Base-by-base conservation (phyloP, 1,140 invertebrate species). In the Hyles euphorbiae region DNA sequence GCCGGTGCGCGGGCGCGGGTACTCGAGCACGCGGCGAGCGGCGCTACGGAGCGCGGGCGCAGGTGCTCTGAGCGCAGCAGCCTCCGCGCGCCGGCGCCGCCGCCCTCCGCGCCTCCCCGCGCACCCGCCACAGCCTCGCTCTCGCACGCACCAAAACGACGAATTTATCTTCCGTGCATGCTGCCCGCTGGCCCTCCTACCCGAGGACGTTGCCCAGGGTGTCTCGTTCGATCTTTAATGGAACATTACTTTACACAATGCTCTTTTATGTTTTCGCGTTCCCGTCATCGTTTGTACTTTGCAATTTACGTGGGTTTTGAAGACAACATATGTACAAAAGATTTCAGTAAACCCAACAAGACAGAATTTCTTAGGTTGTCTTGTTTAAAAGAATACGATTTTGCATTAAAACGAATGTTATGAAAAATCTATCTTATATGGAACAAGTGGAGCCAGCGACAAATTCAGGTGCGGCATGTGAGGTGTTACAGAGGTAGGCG, bases 41-140 rank as follows among this genome's bases (percentile, higher is more conserved):
- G 84, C 82, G 82, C 82, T 85, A 72, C 82, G 84, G 81, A 84
- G 82, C 84, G 82, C 84, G 84, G 84, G 83, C 84, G 84, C 84
- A 85, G 84, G 84, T 87, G 84, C 83, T 87, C 84, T 87, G 81
- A 85, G 84, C 82, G 80, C 81, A 76, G 74, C 83, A 86, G 81
- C 81, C 81, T 85, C 81, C 81, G 80, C 81, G 75, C 78, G 75
- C 81, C 76, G 82, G 72, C 84, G 80, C 83, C 78, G 78, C 76
- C 72, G 69, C 81, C 76, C 75, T 61, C 78, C 74, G 58, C 76
- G 68, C 73, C 72, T 62, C 74, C 79, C 74, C 81, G 74, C 81
- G 54, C 45, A 48, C 54, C 78, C 68, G 63, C 80, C 76, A 76
- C 70, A 72, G 68, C 72, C 72, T 60, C 72, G 67, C 78, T 75